These are phyloP conservation scores for Centropus unirufus DNA, from an alignment of 2,113 vertebrate species.

Conservation along the genomic window DNA sequence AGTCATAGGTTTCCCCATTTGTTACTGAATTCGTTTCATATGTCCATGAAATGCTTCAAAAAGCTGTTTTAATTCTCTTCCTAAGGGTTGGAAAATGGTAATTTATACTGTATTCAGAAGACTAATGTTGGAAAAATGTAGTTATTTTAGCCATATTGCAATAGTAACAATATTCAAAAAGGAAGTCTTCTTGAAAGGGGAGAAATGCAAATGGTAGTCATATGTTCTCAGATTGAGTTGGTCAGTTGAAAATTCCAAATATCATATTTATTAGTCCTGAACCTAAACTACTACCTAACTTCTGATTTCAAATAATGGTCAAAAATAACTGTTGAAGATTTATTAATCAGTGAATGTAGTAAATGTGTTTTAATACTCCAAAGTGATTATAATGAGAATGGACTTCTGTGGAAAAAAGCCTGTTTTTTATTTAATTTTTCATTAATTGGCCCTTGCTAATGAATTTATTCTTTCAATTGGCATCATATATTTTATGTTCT, in stretches of 20 bases:
- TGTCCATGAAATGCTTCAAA: not conserved
- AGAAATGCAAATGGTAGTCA: not conserved
- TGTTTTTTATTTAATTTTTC: not conserved
- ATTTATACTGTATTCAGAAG: not conserved
- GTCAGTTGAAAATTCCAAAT: not conserved
- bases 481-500: not conserved
- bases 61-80: not conserved
- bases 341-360: not conserved
- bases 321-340: not conserved
- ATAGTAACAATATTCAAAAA: not conserved
- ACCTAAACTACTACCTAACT: not conserved
- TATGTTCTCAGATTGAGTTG: not conserved
- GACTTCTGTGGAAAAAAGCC: not conserved
- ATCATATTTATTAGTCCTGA: constrained; percentile 1
- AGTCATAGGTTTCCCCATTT: not conserved
- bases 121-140: not conserved
- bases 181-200: not conserved
- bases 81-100: not conserved
- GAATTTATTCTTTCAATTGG: not conserved
- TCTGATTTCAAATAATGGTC: constrained; percentile 24
- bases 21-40: not conserved
- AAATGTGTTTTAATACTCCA: not conserved
- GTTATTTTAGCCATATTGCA: constrained; percentile 14
- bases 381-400: not conserved
- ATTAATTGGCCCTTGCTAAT: not conserved